Evolutionary conservation across 2,797 vertebrate genomes (phyloP), one percentile per base, ranked within the genome.

Genomic region (Falco cherrug): DNA sequence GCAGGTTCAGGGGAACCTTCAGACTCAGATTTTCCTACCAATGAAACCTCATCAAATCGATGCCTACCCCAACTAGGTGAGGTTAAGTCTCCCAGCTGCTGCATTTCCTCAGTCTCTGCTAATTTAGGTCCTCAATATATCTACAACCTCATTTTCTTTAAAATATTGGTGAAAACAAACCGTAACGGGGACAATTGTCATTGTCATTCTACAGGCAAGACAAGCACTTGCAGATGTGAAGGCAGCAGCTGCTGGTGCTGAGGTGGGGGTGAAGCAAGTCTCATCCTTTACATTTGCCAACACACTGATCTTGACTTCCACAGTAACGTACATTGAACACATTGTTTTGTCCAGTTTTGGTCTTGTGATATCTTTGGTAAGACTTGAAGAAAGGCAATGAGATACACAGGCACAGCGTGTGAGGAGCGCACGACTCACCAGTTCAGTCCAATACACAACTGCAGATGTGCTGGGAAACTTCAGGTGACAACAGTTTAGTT

Each of bases 271-370:
- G 35, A 80, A 70, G 15, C 33, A 45, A 57, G 35, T 31, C 48
- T 63, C 48, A 60, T 12, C 16, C 69, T 61, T 41, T 11, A 47
- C 29, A 35, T 21, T 16, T 76, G 37, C 28, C 51, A 64, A 43
- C 47, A 64, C 31, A 15, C 37, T 15, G 26, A 48, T 37, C 81
- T 77, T 37, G 59, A 73, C 22, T 57, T 53, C 63, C 53, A 6
- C 57, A 48, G 57, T 60, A 48, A 39, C 0, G 0, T 13, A n/a
- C 5, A 75, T 2, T 17, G 37, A 73, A 57, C 1, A 0, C 10
- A 7, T 15, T 10, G 18, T 43, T 67, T 53, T 37, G 26, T 57
- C 70, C 61, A n/a, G 22, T 57, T 91, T 68, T 48, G 45, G 45
- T 39, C 71, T 26, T 20, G 16, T 5, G 21, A 2, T 35, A 48